Conservation (phyloP, 2,888 invertebrate genomes). For the Cosmorhoe ocellata region DNA sequence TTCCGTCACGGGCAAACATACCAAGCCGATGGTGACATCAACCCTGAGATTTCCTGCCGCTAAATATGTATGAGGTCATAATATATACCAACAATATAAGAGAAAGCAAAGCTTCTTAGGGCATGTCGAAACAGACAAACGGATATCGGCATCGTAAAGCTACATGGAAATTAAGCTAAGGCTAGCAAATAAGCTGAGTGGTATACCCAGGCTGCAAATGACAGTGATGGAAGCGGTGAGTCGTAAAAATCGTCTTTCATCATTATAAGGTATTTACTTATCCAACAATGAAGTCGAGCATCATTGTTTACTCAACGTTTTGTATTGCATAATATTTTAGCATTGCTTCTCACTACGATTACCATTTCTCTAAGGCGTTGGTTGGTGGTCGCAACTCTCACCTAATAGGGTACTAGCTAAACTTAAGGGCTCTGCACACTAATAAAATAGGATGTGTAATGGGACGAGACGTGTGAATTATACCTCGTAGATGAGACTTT, state of each 20-base stretch:
- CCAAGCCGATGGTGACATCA: constrained; percentile 31
- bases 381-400: constrained; percentile 16
- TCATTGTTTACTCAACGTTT: too few species aligned
- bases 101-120: constrained; percentile 33
- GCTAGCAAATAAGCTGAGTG: too few species aligned
- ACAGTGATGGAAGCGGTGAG: too few species aligned
- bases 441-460: constrained; percentile 33
- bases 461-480: constrained; percentile 28
- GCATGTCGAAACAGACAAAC: constrained; percentile 16
- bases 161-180: too few species aligned
- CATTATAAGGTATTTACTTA: too few species aligned
- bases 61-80: constrained; percentile 39
- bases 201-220: too few species aligned
- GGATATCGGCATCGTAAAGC: not conserved
- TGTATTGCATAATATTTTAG: not conserved
- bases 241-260: too few species aligned
- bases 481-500: constrained; percentile 22
- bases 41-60: constrained; percentile 29
- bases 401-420: constrained; percentile 26
- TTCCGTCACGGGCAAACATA: constrained; percentile 25
- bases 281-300: too few species aligned
- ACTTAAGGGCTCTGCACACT: constrained; percentile 25
- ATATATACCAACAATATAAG: constrained; percentile 31
- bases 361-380: constrained; percentile 7
- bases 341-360: constrained; percentile 10